Evolutionary conservation across 2,113 vertebrate species (phyloP).

Genomic region (Erpornis zantholeuca): DNA sequence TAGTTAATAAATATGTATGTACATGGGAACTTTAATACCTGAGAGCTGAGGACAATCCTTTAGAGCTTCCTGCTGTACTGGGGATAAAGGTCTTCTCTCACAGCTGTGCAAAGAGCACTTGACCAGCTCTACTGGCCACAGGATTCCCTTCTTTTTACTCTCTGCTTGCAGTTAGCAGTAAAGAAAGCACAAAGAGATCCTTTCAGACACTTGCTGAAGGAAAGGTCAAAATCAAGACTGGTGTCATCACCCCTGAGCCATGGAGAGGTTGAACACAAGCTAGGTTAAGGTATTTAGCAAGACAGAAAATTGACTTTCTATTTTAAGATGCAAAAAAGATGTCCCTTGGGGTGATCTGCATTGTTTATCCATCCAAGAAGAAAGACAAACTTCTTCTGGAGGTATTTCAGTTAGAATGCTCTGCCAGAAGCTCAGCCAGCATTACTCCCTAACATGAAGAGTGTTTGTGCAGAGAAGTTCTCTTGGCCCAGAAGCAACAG

Average conservation of each 20-base stretch:
- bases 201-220: background rate
- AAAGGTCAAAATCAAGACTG: background rate
- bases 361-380: background rate
- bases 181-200: background rate
- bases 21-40: background rate
- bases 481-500: background rate
- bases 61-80: background rate
- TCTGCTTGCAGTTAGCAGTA: background rate
- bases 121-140: background rate
- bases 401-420: background rate
- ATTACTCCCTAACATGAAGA: background rate
- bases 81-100: background rate
- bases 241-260: background rate
- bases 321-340: background rate
- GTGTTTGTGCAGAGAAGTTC: background rate
- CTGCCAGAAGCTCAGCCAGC: background rate
- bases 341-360: background rate
- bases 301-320: background rate
- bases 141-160: background rate
- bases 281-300: background rate
- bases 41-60: background rate
- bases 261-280: background rate
- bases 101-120: background rate
- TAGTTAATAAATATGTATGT: background rate
- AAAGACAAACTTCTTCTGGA: background rate